phyloP scores from a whole-genome alignment of 2,797 vertebrate species.

The Lithobates sylvaticus region DNA sequence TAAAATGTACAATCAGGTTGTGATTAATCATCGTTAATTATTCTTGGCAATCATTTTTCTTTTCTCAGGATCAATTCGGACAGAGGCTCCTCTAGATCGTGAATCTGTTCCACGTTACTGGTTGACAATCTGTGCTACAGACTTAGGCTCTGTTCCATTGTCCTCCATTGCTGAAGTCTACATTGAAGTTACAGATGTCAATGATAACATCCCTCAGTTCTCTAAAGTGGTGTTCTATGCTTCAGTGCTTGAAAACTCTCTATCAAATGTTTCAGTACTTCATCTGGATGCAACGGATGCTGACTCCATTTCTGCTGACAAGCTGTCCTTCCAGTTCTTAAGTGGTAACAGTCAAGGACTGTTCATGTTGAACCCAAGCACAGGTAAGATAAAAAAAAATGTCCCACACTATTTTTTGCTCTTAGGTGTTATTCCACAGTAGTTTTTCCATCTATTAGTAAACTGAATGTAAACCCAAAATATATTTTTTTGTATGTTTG shows the following conservation, averaged over 20 bases:
- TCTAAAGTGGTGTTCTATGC: slow-evolving; percentile 89
- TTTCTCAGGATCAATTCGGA: slow-evolving; percentile 85
- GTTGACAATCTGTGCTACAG: slow-evolving; percentile 89
- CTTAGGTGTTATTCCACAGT: too few relatives aligned
- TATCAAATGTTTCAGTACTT: slow-evolving; percentile 79
- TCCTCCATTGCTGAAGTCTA: slow-evolving; percentile 89
- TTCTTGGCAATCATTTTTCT: not conserved
- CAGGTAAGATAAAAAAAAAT: slow-evolving; percentile 79
- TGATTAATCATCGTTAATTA: not conserved
- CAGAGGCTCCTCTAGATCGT: slow-evolving; percentile 82
- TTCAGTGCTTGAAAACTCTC: slow-evolving; percentile 85
- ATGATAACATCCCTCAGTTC: slow-evolving; percentile 92
- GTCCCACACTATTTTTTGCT: too few relatives aligned
- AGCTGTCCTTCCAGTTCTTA: slow-evolving; percentile 86
- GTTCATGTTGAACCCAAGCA: slow-evolving; percentile 84
- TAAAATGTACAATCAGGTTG: not conserved
- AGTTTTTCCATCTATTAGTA: too few relatives aligned
- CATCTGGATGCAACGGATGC: slow-evolving; percentile 85
- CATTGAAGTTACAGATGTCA: slow-evolving; percentile 89
- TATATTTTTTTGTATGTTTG: too few relatives aligned
- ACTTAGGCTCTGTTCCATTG: slow-evolving; percentile 86
- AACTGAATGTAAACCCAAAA: too few relatives aligned
- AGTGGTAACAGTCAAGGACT: slow-evolving; percentile 82
- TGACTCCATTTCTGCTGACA: slow-evolving; percentile 86
- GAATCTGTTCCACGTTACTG: slow-evolving; percentile 87